Base-by-base conservation (phyloP, 1,140 invertebrate species). In the Pantala flavescens region DNA sequence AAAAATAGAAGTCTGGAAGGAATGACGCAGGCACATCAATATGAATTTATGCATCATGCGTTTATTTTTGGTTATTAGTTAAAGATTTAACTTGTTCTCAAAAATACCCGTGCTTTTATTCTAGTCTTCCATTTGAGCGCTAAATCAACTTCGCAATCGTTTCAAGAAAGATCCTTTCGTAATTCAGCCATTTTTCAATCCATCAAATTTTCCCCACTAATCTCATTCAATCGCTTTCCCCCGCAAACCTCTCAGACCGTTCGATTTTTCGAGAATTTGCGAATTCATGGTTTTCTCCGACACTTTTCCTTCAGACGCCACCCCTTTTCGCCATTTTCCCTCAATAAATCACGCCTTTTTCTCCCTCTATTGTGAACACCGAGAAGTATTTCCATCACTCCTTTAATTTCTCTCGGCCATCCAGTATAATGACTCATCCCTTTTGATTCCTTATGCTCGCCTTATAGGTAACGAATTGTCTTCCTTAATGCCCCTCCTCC, bases 211-310 rank as follows among this genome's bases (percentile, higher is more conserved):
- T 49, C 43, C 12, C 49, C 49, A 14, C 14, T 63, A 63, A 63
- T 63, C 49, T 63, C 49, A 63, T 63, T 63, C 49, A 63, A 63
- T 63, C 49, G 49, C 12, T 63, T 63, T 63, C 49, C 49, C 49
- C 49, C n/a, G 5, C 49, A 63, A 16, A 21, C 14, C 49, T 63
- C 49, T 21, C 49, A 63, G n/a, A 63, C 14, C n/a, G 49, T 63
- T 21, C 49, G 49, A 63, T 63, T 63, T 36, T 63, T 63, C 49
- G 5, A 63, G 12, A 63, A 63, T 63, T 63, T 63, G 49, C 49
- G 49, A 63, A 63, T 63, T 63, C 49, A 63, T 63, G 49, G 49
- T 63, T 63, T 63, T 63, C 49, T 14, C n/a, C 12, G 16, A 63
- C n/a, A 16, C 49, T 21, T 19, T 63, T 21, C 49, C 12, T 63